Evolutionary conservation across 2,797 vertebrate genomes (phyloP).

Genomic region (Rousettus madagascariensis): DNA sequence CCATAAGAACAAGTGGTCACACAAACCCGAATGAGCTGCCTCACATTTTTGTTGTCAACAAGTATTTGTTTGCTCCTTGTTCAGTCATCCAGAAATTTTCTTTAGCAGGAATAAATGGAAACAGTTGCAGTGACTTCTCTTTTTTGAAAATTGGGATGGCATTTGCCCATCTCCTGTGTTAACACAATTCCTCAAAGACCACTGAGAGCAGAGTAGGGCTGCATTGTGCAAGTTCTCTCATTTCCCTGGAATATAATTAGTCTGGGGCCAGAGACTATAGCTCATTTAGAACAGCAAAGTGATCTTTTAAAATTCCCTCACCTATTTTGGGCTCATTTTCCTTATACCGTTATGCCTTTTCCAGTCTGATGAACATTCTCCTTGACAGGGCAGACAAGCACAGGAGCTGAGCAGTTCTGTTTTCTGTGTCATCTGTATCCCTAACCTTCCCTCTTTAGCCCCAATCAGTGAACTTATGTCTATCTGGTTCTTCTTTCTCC

Average conservation of each 20-base stretch:
- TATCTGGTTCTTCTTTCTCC: slow-evolving; percentile 19
- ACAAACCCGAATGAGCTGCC: background rate
- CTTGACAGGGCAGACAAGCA: slow-evolving; percentile 53
- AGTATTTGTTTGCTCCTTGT: slow-evolving; percentile 12
- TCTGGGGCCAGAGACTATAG: background rate
- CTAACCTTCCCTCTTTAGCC: background rate
- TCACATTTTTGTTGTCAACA: background rate
- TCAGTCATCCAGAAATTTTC: background rate
- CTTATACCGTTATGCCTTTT: slow-evolving; percentile 5
- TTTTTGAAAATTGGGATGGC: slow-evolving; percentile 27
- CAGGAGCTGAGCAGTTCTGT: background rate
- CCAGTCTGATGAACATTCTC: slow-evolving; percentile 58
- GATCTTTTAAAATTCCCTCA: slow-evolving; percentile 52
- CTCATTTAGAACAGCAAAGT: slow-evolving; percentile 60
- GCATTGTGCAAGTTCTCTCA: background rate
- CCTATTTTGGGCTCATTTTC: slow-evolving; percentile 57
- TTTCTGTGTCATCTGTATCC: background rate
- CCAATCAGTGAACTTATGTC: background rate
- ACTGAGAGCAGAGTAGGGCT: background rate
- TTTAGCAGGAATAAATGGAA: background rate
- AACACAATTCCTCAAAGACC: slow-evolving; percentile 34
- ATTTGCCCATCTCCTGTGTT: slow-evolving; percentile 6
- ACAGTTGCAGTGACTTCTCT: background rate
- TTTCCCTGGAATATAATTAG: slow-evolving; percentile 38
- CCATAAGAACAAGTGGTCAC: background rate